Percentiles rank a stretch among this genome's conserved stretches.
Evolutionary conservation across 2,888 invertebrate genomes (phyloP).

Genomic region (Eustalomyia histrio): DNA sequence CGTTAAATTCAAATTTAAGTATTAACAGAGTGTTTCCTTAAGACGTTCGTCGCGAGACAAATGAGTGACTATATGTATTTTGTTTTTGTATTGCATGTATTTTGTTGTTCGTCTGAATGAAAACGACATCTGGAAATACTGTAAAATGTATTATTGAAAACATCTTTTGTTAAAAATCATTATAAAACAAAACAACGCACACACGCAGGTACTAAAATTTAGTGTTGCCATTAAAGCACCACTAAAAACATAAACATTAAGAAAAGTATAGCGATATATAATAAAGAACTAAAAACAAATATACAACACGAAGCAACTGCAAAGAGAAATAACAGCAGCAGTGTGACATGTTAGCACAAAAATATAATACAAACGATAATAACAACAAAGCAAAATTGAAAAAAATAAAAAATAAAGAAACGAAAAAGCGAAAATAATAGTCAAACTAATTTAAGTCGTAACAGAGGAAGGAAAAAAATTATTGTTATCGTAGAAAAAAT

Average conservation of each 20-base stretch:
- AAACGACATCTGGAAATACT: no score
- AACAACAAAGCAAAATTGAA: conserved; percentile 35
- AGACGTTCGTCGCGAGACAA: no score
- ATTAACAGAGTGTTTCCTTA: no score
- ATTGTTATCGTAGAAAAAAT: conserved; percentile 34
- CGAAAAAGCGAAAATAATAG: conserved; percentile 32
- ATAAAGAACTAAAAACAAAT: conserved; percentile 30
- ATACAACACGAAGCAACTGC: conserved; percentile 10
- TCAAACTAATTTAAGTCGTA: conserved; percentile 52
- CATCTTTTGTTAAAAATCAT: no score
- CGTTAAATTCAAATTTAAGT: no score
- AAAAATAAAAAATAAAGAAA: conserved; percentile 11
- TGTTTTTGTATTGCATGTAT: no score
- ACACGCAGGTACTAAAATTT: background rate
- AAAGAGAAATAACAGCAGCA: conserved; percentile 38
- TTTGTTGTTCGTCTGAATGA: no score
- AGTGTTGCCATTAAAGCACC: conserved; percentile 44
- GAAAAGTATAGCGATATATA: conserved; percentile 38
- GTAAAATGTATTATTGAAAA: no score
- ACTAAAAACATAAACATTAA: conserved; percentile 56
- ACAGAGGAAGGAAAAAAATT: conserved; percentile 38
- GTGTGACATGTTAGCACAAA: conserved; percentile 55
- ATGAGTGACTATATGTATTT: no score
- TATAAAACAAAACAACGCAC: background rate
- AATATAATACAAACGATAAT: conserved; percentile 64